Evolutionary conservation across 2,888 invertebrate genomes (phyloP), one percentile per base, ranked within the genome.

Genomic region (Euplexia lucipara): DNA sequence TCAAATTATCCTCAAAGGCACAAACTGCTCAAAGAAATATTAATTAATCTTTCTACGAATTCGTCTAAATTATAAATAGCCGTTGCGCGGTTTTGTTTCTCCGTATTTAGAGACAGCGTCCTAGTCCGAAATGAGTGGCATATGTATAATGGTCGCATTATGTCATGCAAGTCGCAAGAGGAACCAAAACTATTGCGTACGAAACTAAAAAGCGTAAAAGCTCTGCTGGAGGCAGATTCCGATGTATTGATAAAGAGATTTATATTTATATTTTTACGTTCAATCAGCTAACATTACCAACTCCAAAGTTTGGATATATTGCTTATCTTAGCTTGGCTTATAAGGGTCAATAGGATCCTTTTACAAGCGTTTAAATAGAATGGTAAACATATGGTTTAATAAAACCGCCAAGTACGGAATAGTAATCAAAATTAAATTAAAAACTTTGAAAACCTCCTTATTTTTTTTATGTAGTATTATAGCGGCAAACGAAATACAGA

Each of bases 1-100:
- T 52, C 4, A 22, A 39, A 41, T 37, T 47, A 9, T 47, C 20
- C 20, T 22, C 32, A 58, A 41, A 53, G 4, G 16, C 14, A 18
- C 9, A 30, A 39, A 32, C 49, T 22, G 22, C 10, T 42, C 9
- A 37, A 42, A 45, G 16, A 56, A 48, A 32, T 18, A 53, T 41
- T n/a, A 53, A 53, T 18, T 20, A 34, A 22, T 35, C 1, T 42
- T 69, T 73, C 71, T 37, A 56, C 22, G 65, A 57, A 63, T 62
- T 61, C 10, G 18, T 48, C 30, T 26, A 35, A 52, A 59, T 52
- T 45, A 52, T 41, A 64, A 70, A 63, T 63, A 52, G 52, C 10
- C 37, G 34, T 70, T 59, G 56, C 54, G 37, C 18, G 51, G 47
- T 53, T 67, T 34, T 37, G 35, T 39, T 63, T 75, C 54, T 44